Percentiles rank a stretch among this genome's conserved stretches.
These are phyloP conservation scores for Amphiura filiformis DNA, from an alignment of 35 echinoderm and acorn worm species.

Conservation along the genomic window DNA sequence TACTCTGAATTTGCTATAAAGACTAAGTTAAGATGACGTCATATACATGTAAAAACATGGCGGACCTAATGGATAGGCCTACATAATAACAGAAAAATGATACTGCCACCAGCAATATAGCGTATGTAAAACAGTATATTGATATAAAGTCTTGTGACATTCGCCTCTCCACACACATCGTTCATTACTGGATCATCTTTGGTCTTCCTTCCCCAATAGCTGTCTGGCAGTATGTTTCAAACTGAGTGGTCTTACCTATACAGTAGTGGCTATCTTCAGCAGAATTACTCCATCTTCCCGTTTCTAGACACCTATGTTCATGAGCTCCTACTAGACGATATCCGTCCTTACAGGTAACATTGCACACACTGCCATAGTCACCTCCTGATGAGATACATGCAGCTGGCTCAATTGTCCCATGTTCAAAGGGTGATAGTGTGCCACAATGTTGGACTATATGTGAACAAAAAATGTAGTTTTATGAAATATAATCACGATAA, in stretches of 20 bases:
- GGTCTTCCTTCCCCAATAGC: not conserved
- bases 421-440: slow-evolving; percentile 16
- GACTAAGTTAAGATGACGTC: too few relatives aligned
- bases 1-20: too few relatives aligned
- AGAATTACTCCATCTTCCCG: slow-evolving; percentile 52
- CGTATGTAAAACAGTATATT: too few relatives aligned
- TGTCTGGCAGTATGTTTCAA: not conserved
- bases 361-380: slow-evolving; percentile 12
- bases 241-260: slow-evolving; percentile 39
- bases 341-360: slow-evolving; percentile 24
- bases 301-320: slow-evolving; percentile 38
- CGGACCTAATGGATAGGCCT: too few relatives aligned
- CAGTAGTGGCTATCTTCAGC: slow-evolving; percentile 55
- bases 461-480: too few relatives aligned
- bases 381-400: slow-evolving; percentile 15
- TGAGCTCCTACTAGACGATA: slow-evolving; percentile 28
- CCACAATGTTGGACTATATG: slow-evolving; percentile 34
- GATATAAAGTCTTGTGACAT: not conserved
- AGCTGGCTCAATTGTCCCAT: slow-evolving; percentile 22
- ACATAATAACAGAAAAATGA: too few relatives aligned
- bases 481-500: too few relatives aligned
- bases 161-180: not conserved
- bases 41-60: too few relatives aligned
- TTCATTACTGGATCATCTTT: not conserved
- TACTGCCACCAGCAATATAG: too few relatives aligned